Conservation (phyloP, 2,888 invertebrate genomes). For the Odontomyia ornata region DNA sequence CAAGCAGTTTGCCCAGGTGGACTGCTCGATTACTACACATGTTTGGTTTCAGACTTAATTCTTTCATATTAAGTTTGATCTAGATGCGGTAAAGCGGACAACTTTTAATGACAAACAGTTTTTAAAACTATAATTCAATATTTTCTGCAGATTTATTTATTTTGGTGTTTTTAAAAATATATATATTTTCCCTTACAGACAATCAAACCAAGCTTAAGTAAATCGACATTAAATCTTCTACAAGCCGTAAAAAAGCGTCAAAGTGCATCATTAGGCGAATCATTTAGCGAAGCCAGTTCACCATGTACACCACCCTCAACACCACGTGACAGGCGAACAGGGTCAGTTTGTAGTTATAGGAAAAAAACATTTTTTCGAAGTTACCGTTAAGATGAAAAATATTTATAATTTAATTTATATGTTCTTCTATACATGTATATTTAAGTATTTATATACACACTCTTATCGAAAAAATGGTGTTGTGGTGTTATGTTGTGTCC, state of each 20-base stretch:
- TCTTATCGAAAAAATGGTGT: conserved; percentile 24
- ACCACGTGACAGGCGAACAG: conserved; percentile 61
- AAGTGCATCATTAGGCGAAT: conserved; percentile 62
- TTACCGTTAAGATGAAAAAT: background rate
- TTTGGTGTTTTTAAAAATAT: too few relatives aligned
- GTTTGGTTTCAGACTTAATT: too few relatives aligned
- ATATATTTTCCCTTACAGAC: conserved; percentile 54
- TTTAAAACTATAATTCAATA: too few relatives aligned
- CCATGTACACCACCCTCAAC: conserved; percentile 64
- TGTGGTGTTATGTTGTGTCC: conserved; percentile 33
- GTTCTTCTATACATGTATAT: conserved; percentile 2
- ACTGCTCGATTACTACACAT: too few relatives aligned
- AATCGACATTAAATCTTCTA: conserved; percentile 62
- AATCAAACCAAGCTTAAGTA: conserved; percentile 64
- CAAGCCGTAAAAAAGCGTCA: conserved; percentile 64
- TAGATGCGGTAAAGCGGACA: too few relatives aligned
- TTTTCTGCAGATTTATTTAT: too few relatives aligned
- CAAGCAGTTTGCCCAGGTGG: too few relatives aligned
- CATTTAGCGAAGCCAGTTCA: conserved; percentile 63
- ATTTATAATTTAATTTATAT: background rate
- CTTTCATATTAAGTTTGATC: too few relatives aligned
- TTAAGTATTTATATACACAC: background rate
- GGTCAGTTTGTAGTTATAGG: conserved; percentile 57
- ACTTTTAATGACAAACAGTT: too few relatives aligned
- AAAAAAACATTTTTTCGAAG: conserved; percentile 22